Evolutionary conservation across 2,797 vertebrate genomes (phyloP), one percentile per base, ranked within the genome.

Genomic region (Kryptolebias ocellatus): DNA sequence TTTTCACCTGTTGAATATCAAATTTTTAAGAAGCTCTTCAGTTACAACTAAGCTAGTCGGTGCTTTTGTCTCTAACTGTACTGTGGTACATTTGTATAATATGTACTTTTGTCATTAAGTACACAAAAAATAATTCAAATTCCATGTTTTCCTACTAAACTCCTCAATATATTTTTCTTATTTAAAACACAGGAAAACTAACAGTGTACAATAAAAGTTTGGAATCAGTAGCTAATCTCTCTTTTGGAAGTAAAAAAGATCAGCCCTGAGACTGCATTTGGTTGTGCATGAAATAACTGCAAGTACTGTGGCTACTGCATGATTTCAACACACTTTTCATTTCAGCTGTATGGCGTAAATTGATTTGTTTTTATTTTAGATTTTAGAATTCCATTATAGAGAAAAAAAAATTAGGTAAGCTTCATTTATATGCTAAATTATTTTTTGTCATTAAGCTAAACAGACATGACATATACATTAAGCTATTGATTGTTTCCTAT

Each of bases 51-150:
- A 55, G 0, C 60, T 64, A 16, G 54, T 72, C 46, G 72, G 60
- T 83, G 82, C 73, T 79, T 80, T 2, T 57, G 73, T 51, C 28
- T 71, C 54, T 78, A 42, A 47, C 15, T 39, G 60, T 68, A 37
- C 51, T 76, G 31, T 34, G 31, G 31, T 67, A 53, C 74, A 73
- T 79, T 80, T 83, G 64, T 71, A 63, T 29, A 28, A 53, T 53
- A 42, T 50, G 60, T 72, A 64, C 47, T 31, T 46, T 44, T 57
- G 60, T 60, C 61, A 74, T 42, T 9, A 34, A 9, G 31, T 31
- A 7, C 31, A 42, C 39, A 42, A 9, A 14, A 14, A 42, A 42
- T 8, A 42, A 42, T 10, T 42, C 39, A 42, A 14, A 10, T 11
- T 5, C 20, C 20, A 42, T 10, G 2, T 42, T 31, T 31, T 31